Conservation (phyloP, 1,140 invertebrate species). For the Acromyrmex echinatior region DNA sequence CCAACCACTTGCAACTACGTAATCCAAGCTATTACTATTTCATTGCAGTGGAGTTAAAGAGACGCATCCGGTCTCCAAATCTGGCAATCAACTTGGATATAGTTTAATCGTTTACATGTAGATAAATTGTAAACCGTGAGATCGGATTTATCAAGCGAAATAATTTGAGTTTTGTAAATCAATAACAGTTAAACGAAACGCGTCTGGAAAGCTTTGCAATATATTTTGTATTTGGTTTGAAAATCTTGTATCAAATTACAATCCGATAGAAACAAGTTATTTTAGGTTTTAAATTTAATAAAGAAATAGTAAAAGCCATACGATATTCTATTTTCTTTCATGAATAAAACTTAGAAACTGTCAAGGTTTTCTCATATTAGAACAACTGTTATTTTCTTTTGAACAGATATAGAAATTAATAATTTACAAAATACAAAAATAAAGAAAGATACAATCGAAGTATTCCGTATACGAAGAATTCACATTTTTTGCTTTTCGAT, state of each 20-base stretch:
- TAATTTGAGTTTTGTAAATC: conserved; percentile 59
- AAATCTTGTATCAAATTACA: conserved; percentile 38
- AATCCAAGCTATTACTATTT: conserved; percentile 30
- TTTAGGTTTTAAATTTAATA: background rate
- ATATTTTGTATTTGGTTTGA: conserved; percentile 36
- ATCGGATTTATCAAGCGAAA: conserved; percentile 51
- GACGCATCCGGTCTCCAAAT: conserved; percentile 52
- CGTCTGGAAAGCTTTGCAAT: conserved; percentile 1
- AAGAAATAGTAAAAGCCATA: background rate
- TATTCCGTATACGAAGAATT: background rate
- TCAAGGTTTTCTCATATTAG: background rate
- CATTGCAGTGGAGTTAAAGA: conserved; percentile 51
- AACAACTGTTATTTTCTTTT: background rate
- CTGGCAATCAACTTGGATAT: conserved; percentile 39
- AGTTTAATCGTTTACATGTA: conserved; percentile 67
- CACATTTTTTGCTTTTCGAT: background rate
- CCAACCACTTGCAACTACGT: conserved; percentile 28
- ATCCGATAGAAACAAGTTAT: background rate
- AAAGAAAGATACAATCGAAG: background rate
- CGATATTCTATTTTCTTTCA: background rate
- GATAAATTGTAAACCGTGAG: conserved; percentile 70
- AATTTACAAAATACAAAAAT: background rate
- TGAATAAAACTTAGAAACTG: background rate
- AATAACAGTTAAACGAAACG: conserved; percentile 30
- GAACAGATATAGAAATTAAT: background rate